Conservation (phyloP, 2,888 invertebrate genomes). For the Ophion ventricosus region DNA sequence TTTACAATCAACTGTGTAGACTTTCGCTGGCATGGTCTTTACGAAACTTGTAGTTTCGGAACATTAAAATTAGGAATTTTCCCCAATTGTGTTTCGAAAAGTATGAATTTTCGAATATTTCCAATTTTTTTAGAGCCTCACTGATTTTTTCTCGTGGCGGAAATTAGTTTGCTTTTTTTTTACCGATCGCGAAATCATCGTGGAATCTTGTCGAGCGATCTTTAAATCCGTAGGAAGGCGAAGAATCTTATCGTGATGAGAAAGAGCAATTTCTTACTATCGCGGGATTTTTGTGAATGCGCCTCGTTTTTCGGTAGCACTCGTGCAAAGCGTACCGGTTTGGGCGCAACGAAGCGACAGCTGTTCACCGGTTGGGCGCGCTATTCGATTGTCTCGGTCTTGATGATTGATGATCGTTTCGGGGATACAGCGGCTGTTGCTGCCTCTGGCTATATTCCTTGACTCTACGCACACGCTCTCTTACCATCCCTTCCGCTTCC, state of each 20-base stretch:
- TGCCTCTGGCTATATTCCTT: constrained; percentile 69
- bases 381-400: constrained; percentile 85
- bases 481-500: constrained; percentile 57
- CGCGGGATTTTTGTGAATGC: constrained; percentile 61
- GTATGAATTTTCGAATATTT: no score
- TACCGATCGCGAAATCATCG: background rate
- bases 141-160: no score
- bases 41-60: no score
- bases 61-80: no score
- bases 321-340: constrained; percentile 77
- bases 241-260: constrained; percentile 10
- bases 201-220: no score
- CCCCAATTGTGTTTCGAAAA: no score
- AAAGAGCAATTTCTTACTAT: constrained; percentile 34
- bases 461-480: constrained; percentile 71
- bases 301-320: constrained; percentile 59
- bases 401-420: constrained; percentile 87
- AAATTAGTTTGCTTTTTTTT: no score
- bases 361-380: constrained; percentile 84
- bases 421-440: constrained; percentile 80
- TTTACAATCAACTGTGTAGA: no score
- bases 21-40: no score
- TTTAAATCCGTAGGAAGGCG: background rate
- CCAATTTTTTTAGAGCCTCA: no score
- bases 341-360: constrained; percentile 84